Evolutionary conservation across 1,140 invertebrate species (phyloP).

Genomic region (Akabosia matsudoensis): DNA sequence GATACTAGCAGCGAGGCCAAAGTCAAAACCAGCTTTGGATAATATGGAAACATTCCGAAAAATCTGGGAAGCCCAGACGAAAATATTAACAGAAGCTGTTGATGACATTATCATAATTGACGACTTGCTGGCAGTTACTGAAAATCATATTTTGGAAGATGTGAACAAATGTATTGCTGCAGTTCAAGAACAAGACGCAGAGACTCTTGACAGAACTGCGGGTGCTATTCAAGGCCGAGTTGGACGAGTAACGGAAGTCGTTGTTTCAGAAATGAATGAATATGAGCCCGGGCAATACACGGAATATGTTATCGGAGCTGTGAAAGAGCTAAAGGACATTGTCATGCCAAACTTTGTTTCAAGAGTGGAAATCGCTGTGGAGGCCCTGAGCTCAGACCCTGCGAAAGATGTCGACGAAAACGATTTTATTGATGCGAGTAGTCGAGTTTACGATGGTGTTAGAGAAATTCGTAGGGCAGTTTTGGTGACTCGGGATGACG

Average conservation of each 20-base stretch:
- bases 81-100: constrained; percentile 64
- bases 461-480: constrained; percentile 63
- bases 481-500: constrained; percentile 56
- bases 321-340: constrained; percentile 56
- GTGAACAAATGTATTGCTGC: constrained; percentile 64
- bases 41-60: constrained; percentile 66
- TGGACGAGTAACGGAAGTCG: constrained; percentile 59
- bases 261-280: constrained; percentile 63
- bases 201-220: constrained; percentile 61
- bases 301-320: constrained; percentile 59
- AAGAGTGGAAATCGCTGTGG: constrained; percentile 54
- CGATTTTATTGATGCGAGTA: constrained; percentile 60
- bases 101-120: constrained; percentile 67
- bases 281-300: constrained; percentile 57
- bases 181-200: constrained; percentile 59
- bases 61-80: constrained; percentile 60
- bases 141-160: constrained; percentile 66
- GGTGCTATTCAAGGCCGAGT: constrained; percentile 63
- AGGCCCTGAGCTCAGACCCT: constrained; percentile 53
- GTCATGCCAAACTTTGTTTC: constrained; percentile 61
- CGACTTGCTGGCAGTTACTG: constrained; percentile 65
- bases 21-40: constrained; percentile 60
- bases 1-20: constrained; percentile 59
- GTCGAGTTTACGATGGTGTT: constrained; percentile 63
- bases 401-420: constrained; percentile 59